Percentiles rank a stretch among this genome's conserved stretches.
Evolutionary conservation across 2,888 invertebrate species (phyloP).

Genomic region (Lepeophtheirus nordmannii): DNA sequence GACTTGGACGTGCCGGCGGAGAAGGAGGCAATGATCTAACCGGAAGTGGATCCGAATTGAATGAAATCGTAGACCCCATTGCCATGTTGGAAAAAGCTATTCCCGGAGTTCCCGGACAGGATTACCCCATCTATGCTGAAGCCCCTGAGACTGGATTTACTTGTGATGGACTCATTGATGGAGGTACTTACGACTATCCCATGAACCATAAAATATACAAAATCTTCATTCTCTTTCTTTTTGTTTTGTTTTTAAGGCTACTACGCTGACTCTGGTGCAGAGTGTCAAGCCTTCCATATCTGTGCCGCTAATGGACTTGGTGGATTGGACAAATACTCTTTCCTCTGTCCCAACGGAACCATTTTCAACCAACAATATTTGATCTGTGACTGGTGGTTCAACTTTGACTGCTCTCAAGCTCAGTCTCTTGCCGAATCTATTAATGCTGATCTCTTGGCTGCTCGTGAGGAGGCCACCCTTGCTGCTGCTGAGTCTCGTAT

Average conservation of each 20-base stretch:
- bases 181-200: neutral
- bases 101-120: constrained; percentile 4
- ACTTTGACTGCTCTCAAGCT: neutral
- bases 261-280: neutral
- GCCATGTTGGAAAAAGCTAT: neutral
- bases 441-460: neutral
- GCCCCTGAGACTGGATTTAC: neutral
- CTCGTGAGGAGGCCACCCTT: neutral
- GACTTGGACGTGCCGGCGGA: neutral
- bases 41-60: neutral
- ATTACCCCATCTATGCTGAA: neutral
- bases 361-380: neutral
- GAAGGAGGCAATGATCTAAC: neutral
- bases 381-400: constrained; percentile 4
- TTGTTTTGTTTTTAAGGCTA: neutral
- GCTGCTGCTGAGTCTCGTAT: neutral
- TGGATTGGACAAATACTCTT: neutral
- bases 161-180: neutral
- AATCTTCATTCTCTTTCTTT: neutral
- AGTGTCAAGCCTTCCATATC: neutral
- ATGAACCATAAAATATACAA: too few species aligned
- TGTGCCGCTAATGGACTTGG: neutral
- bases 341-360: neutral
- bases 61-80: neutral
- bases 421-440: neutral